Evolutionary conservation across 2,888 invertebrate genomes (phyloP).

Genomic region (Xanthia togata): DNA sequence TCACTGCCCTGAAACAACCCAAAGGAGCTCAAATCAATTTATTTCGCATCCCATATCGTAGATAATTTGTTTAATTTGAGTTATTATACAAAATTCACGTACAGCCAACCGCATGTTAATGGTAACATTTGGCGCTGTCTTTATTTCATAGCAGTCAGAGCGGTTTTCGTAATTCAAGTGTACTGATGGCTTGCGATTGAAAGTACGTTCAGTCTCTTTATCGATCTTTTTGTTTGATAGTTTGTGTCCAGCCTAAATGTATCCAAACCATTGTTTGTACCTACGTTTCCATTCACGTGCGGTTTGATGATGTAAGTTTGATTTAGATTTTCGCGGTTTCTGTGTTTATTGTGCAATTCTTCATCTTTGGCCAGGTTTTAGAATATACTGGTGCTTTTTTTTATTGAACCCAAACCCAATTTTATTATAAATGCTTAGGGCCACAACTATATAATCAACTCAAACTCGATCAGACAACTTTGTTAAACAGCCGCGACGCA

Average conservation of each 20-base stretch:
- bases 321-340: conserved; percentile 42
- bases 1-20: neutral
- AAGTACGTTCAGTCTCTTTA: neutral
- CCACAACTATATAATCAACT: too few relatives aligned
- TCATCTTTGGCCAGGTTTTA: neutral
- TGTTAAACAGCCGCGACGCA: too few relatives aligned
- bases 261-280: conserved; percentile 13
- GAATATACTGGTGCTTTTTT: conserved; percentile 23
- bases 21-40: neutral
- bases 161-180: neutral
- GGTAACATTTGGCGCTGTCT: neutral
- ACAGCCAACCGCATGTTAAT: neutral
- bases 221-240: neutral
- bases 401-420: neutral
- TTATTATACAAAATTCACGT: neutral
- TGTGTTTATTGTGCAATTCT: conserved; percentile 22
- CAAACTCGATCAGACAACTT: too few relatives aligned
- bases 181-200: neutral
- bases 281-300: conserved; percentile 51
- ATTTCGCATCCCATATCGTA: neutral
- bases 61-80: neutral
- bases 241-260: conserved; percentile 41
- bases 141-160: neutral
- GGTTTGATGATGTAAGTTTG: conserved; percentile 63
- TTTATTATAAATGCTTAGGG: neutral